Percentiles rank a stretch among this genome's conserved stretches.
Conservation (phyloP, 2,113 vertebrate species). For the Aegypius monachus region DNA sequence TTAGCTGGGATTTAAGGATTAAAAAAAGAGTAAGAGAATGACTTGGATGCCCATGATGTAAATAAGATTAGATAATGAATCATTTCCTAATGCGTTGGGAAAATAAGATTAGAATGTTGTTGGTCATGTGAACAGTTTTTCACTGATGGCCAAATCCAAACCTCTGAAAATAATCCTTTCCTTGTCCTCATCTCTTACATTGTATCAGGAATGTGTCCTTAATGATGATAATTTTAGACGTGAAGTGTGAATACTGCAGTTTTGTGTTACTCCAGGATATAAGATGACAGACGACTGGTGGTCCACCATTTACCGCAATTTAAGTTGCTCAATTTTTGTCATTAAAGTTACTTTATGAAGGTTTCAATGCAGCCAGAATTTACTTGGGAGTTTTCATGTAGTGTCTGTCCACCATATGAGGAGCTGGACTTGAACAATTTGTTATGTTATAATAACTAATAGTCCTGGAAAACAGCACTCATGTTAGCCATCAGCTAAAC, state of each 20-base stretch:
- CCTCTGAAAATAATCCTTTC: conserved; percentile 18
- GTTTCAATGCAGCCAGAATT: background rate
- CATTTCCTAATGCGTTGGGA: conserved; percentile 44
- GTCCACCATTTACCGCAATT: background rate
- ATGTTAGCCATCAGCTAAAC: background rate
- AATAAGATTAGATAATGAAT: conserved; percentile 69
- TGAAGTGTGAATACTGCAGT: background rate
- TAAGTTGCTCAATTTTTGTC: background rate
- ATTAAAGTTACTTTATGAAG: background rate
- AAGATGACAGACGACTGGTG: background rate
- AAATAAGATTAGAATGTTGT: conserved; percentile 58
- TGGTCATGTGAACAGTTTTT: conserved; percentile 43
- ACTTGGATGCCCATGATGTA: conserved; percentile 45
- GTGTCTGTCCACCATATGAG: background rate
- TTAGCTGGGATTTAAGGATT: conserved; percentile 65
- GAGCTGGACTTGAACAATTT: background rate
- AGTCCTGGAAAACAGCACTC: background rate
- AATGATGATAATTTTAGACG: background rate
- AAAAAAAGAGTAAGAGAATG: conserved; percentile 45
- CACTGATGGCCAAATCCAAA: conserved; percentile 9
- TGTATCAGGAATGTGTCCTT: background rate
- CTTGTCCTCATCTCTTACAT: background rate
- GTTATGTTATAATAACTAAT: background rate
- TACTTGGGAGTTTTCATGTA: background rate
- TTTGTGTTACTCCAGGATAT: background rate